Evolutionary conservation across 1,140 invertebrate species (phyloP).

Genomic region (Hetaerina americana): DNA sequence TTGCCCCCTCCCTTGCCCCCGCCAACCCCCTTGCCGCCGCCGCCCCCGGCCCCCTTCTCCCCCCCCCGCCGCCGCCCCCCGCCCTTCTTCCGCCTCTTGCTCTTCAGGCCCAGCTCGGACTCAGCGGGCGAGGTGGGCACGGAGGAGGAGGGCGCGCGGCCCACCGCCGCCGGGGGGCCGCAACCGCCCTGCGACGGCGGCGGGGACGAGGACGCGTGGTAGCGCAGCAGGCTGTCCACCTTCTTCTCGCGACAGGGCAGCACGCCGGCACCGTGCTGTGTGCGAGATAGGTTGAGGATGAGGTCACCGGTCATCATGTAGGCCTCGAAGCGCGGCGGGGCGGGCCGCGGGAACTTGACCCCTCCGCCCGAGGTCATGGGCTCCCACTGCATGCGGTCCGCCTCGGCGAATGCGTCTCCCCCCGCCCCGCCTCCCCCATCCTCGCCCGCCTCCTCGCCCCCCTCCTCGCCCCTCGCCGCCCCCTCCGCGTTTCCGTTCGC

Average conservation of each 20-base stretch:
- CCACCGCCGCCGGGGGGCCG: constrained; percentile 33
- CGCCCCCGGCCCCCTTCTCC: neutral
- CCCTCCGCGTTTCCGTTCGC: neutral
- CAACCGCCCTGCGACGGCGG: constrained; percentile 31
- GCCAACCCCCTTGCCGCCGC: neutral
- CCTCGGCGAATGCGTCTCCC: constrained; percentile 29
- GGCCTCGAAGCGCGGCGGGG: constrained; percentile 58
- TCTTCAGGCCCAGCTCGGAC: constrained; percentile 30
- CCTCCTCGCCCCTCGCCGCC: neutral
- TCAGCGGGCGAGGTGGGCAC: constrained; percentile 70
- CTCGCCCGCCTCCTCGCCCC: neutral
- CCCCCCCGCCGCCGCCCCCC: neutral
- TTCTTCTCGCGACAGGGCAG: constrained; percentile 50
- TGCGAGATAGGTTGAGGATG: constrained; percentile 78
- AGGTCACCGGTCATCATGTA: constrained; percentile 96
- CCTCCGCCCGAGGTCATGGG: constrained; percentile 31
- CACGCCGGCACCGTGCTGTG: constrained; percentile 45
- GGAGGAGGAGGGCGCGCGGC: constrained; percentile 38
- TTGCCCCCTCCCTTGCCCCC: neutral
- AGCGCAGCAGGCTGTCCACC: constrained; percentile 34
- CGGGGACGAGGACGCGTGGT: constrained; percentile 33
- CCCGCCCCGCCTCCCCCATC: neutral
- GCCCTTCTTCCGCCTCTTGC: constrained; percentile 8
- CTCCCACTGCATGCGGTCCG: constrained; percentile 38
- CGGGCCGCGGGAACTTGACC: constrained; percentile 21